Conservation (phyloP, 2,797 vertebrate genomes). For the Phataginus tetradactyla region DNA sequence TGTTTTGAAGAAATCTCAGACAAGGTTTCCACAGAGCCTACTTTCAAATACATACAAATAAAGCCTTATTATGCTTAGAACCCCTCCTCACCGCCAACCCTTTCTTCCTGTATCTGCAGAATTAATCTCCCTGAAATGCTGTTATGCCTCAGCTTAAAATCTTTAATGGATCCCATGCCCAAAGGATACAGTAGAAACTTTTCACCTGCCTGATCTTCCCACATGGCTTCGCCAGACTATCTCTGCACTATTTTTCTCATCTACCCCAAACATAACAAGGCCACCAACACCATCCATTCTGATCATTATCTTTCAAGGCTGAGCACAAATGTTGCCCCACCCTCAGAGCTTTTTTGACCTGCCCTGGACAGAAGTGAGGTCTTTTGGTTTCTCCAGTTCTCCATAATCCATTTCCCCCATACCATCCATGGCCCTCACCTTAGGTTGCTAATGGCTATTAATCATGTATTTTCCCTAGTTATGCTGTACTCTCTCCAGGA, state of each 20-base stretch:
- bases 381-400: not conserved
- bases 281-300: not conserved
- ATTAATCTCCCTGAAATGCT: not conserved
- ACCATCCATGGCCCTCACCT: not conserved
- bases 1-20: constrained; percentile 17
- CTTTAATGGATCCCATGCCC: not conserved
- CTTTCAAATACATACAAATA: constrained; percentile 13
- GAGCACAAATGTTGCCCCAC: not conserved
- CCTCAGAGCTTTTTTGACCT: not conserved
- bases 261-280: not conserved
- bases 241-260: not conserved
- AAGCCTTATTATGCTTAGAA: not conserved
- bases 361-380: not conserved
- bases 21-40: not conserved
- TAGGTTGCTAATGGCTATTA: not conserved
- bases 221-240: not conserved
- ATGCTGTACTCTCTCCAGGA: not conserved
- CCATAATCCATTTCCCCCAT: not conserved
- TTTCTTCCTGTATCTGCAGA: not conserved
- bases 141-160: constrained; percentile 15
- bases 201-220: not conserved
- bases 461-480: not conserved
- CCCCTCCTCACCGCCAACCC: not conserved
- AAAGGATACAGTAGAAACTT: not conserved
- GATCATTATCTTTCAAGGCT: not conserved